These are phyloP conservation scores for Autographa gamma DNA, from an alignment of 2,888 invertebrate genomes.

Conservation along the genomic window DNA sequence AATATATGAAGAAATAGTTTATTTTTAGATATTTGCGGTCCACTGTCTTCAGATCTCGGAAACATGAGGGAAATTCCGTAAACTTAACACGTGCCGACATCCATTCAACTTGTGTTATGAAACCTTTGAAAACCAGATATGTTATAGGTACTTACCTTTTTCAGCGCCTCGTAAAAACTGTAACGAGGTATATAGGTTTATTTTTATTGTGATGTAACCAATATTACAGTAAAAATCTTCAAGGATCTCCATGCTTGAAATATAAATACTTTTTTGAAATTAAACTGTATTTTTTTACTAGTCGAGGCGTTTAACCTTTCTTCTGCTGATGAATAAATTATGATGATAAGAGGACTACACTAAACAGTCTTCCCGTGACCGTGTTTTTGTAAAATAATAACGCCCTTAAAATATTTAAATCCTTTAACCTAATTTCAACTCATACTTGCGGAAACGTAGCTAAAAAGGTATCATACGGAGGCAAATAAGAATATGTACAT, in stretches of 20 bases:
- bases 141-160: neutral
- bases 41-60: neutral
- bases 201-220: neutral
- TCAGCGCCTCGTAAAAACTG: neutral
- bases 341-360: too few species aligned
- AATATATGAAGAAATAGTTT: neutral
- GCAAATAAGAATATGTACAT: neutral
- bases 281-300: too few species aligned
- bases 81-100: neutral
- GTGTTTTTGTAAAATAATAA: too few species aligned
- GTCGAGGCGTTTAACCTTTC: too few species aligned
- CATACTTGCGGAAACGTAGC: neutral
- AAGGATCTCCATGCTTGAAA: neutral
- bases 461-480: neutral
- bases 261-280: too few species aligned
- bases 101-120: neutral
- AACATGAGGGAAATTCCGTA: constrained; percentile 5
- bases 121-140: neutral
- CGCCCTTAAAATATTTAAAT: neutral
- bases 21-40: neutral
- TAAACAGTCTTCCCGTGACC: too few species aligned
- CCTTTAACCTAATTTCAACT: neutral
- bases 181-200: neutral
- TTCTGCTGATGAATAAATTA: too few species aligned
- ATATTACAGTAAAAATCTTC: neutral